Conservation (phyloP, 2,797 vertebrate species). For the Lates japonicus region DNA sequence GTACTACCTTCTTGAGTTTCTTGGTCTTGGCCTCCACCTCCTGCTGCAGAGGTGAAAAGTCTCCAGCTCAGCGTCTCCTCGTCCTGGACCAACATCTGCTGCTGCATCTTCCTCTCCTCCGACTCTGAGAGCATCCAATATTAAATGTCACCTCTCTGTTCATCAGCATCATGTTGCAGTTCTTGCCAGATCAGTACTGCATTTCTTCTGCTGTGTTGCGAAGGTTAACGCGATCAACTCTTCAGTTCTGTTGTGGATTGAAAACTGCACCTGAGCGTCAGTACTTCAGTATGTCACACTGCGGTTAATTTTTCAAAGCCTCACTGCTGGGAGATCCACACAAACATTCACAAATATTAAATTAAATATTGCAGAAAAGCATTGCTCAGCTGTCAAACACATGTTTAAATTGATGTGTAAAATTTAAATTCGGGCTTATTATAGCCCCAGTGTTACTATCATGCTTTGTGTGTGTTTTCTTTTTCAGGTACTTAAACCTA, state of each 20-base stretch:
- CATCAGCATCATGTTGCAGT: background rate
- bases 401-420: too few relatives aligned
- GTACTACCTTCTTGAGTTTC: conserved; percentile 95
- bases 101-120: conserved; percentile 86
- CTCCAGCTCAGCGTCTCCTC: conserved; percentile 88
- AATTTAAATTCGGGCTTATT: too few relatives aligned
- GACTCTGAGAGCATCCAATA: conserved; percentile 62
- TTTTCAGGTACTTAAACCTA: too few relatives aligned
- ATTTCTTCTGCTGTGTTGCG: background rate
- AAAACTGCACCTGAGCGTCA: background rate
- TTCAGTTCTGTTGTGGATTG: background rate
- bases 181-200: fast-evolving
- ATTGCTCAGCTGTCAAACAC: too few relatives aligned
- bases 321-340: background rate
- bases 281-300: background rate
- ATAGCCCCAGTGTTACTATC: too few relatives aligned
- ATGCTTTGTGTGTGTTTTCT: too few relatives aligned
- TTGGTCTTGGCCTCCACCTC: conserved; percentile 98
- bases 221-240: background rate
- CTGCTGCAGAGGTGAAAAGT: conserved; percentile 94
- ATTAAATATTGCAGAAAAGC: background rate
- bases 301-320: background rate
- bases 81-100: conserved; percentile 84
- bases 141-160: background rate
- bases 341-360: background rate